Evolutionary conservation across 2,888 invertebrate species (phyloP).

Genomic region (Buathra laborator): DNA sequence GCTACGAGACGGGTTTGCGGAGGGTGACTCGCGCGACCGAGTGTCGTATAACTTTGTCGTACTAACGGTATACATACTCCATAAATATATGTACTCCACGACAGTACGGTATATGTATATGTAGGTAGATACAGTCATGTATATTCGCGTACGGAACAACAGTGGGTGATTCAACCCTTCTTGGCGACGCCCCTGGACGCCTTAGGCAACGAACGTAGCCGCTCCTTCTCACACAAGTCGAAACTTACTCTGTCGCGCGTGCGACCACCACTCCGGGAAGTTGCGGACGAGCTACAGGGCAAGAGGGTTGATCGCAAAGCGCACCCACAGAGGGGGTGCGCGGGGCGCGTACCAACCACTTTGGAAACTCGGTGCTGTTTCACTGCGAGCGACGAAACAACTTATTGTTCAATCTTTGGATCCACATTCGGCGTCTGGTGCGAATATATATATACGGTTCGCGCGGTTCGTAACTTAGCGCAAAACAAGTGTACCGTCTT

Average conservation of each 20-base stretch:
- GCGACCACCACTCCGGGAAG: constrained; percentile 45
- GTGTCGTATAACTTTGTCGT: constrained; percentile 34
- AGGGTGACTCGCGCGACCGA: constrained; percentile 7
- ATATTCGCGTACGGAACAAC: constrained; percentile 62
- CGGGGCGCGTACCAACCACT: constrained; percentile 62
- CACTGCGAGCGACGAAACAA: constrained; percentile 70
- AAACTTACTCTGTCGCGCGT: constrained; percentile 69
- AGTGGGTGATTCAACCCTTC: constrained; percentile 36
- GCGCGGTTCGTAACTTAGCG: background rate
- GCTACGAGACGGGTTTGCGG: background rate
- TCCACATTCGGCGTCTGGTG: constrained; percentile 62
- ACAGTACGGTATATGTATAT: constrained; percentile 1
- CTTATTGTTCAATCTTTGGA: constrained; percentile 70
- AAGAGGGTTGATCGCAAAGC: constrained; percentile 6
- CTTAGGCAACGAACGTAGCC: constrained; percentile 39
- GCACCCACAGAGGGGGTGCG: constrained; percentile 15
- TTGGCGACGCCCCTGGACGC: constrained; percentile 21
- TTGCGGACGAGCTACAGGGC: background rate
- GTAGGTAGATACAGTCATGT: constrained; percentile 8
- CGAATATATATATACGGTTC: constrained; percentile 4
- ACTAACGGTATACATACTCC: constrained; percentile 16
- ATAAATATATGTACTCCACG: constrained; percentile 11
- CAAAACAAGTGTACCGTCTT: no score
- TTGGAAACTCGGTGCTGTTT: constrained; percentile 66
- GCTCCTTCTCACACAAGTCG: constrained; percentile 44